Evolutionary conservation across 2,888 invertebrate genomes (phyloP).

Genomic region (Thalpophila matura): DNA sequence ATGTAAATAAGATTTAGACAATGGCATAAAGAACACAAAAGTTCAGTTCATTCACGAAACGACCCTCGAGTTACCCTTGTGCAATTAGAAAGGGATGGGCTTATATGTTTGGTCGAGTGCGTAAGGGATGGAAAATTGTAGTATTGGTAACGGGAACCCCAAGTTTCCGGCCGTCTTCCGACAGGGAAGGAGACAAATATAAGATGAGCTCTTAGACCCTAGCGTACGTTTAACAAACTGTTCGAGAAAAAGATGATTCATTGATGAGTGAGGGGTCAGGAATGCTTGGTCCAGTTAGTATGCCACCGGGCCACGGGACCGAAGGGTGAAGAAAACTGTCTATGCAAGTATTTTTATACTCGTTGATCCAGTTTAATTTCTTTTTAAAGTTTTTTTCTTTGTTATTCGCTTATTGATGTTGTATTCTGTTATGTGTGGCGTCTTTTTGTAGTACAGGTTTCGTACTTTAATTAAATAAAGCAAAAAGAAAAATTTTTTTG

Average conservation of each 20-base stretch:
- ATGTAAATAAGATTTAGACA: constrained; percentile 70
- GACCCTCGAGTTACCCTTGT: constrained; percentile 74
- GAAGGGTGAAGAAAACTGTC: constrained; percentile 68
- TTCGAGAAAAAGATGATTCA: constrained; percentile 59
- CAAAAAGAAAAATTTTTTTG: neutral
- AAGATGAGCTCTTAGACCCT: constrained; percentile 74
- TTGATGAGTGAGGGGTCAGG: constrained; percentile 66
- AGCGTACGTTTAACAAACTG: constrained; percentile 50
- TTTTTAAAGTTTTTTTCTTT: constrained; percentile 38
- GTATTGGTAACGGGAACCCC: constrained; percentile 80
- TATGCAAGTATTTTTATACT: constrained; percentile 51
- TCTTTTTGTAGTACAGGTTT: neutral
- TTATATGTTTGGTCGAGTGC: constrained; percentile 45
- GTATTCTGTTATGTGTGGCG: constrained; percentile 7
- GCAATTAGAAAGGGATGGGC: constrained; percentile 74
- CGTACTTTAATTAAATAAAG: constrained; percentile 25
- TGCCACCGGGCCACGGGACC: constrained; percentile 79
- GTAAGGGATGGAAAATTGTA: constrained; percentile 69
- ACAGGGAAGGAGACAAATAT: constrained; percentile 70
- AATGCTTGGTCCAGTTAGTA: constrained; percentile 71
- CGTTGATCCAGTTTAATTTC: constrained; percentile 53
- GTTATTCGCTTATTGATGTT: constrained; percentile 16
- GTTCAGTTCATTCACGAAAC: constrained; percentile 72
- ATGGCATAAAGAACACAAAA: constrained; percentile 72
- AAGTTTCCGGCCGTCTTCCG: constrained; percentile 83